Percentiles rank a stretch among this genome's conserved stretches.
Evolutionary conservation across 2,113 vertebrate genomes (phyloP).

Genomic region (Larimichthys polyactis): DNA sequence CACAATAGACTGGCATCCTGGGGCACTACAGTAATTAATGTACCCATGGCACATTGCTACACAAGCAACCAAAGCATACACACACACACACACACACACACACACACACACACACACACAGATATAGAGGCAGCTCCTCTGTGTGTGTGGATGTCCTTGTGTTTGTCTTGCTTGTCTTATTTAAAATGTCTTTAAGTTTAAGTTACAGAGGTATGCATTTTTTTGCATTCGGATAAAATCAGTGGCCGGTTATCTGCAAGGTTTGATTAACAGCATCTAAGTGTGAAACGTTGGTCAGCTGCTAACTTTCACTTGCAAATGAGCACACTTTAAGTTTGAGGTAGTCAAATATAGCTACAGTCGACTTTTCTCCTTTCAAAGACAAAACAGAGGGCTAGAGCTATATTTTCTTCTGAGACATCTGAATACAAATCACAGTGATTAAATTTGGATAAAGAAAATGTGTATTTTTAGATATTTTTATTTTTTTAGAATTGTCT

Average conservation of each 20-base stretch:
- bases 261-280: slow-evolving; percentile 17
- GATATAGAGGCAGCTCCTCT: slow-evolving; percentile 12
- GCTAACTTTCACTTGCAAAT: background rate
- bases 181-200: background rate
- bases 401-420: slow-evolving; percentile 28
- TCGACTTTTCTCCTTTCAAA: background rate
- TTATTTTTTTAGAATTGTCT: background rate
- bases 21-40: slow-evolving; percentile 68
- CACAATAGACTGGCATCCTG: slow-evolving; percentile 63
- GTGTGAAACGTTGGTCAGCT: background rate
- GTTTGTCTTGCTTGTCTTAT: slow-evolving; percentile 15
- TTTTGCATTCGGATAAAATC: slow-evolving; percentile 7
- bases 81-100: slow-evolving; percentile 1
- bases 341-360: slow-evolving; percentile 12
- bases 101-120: background rate
- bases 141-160: slow-evolving; percentile 8
- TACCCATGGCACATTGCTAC: slow-evolving; percentile 43
- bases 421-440: background rate
- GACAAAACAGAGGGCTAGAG: background rate
- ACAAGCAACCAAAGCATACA: slow-evolving; percentile 35
- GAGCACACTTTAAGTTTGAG: background rate
- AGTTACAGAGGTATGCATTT: slow-evolving; percentile 20
- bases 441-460: background rate
- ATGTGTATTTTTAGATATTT: background rate
- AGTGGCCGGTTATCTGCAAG: background rate